Evolutionary conservation across 2,797 vertebrate species (phyloP).

Genomic region (Danio kyathit): DNA sequence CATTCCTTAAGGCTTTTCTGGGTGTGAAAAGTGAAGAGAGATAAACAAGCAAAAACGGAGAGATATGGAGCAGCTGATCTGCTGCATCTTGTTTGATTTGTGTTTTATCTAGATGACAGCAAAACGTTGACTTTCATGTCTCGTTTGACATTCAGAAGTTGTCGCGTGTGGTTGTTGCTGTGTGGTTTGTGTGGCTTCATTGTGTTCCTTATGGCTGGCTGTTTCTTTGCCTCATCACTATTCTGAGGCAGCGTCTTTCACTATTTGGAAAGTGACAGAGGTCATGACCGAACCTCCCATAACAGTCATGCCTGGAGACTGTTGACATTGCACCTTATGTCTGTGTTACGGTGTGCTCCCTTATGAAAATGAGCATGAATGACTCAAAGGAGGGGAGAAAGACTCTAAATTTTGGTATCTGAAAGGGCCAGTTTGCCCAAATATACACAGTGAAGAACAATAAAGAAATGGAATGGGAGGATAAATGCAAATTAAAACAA

Average conservation of each 20-base stretch:
- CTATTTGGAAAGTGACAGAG: constrained; percentile 59
- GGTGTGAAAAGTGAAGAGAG: neutral
- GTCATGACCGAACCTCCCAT: constrained; percentile 60
- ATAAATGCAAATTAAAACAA: no score
- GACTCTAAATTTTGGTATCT: neutral
- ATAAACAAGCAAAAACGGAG: neutral
- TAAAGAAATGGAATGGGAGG: neutral
- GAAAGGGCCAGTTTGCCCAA: neutral
- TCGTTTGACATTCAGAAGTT: constrained; percentile 45
- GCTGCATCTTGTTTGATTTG: constrained; percentile 1
- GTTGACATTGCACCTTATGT: constrained; percentile 21
- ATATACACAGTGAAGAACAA: neutral
- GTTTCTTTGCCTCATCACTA: constrained; percentile 20
- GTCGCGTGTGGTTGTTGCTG: constrained; percentile 11
- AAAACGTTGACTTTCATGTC: neutral
- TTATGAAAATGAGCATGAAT: neutral
- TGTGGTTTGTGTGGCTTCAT: constrained; percentile 10
- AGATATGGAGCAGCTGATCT: neutral
- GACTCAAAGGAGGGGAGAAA: neutral
- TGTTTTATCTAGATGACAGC: neutral
- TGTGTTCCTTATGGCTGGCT: neutral
- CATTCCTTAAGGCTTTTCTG: constrained; percentile 4
- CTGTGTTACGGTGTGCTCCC: neutral
- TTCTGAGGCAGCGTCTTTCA: neutral
- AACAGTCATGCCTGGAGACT: constrained; percentile 60